phyloP scores from a whole-genome alignment of 2,888 invertebrate genomes.

The Tetragonula carbonaria region DNA sequence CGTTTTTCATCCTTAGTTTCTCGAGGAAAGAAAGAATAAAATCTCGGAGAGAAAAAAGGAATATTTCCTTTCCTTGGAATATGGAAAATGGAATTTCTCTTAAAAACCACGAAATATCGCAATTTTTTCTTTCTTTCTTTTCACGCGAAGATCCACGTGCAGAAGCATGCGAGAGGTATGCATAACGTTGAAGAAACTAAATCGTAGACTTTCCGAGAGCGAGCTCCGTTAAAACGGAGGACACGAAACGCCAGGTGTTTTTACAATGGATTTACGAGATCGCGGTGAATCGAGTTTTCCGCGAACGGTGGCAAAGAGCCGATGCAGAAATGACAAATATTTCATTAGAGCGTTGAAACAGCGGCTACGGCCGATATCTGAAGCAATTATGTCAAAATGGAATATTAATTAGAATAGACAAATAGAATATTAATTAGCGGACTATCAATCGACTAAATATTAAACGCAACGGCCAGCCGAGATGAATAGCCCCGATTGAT shows the following conservation, averaged over 20 bases:
- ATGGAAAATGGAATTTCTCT: neutral
- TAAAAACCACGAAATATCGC: neutral
- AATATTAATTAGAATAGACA: conserved; percentile 69
- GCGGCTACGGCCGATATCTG: conserved; percentile 49
- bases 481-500: conserved; percentile 59
- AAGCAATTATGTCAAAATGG: conserved; percentile 63
- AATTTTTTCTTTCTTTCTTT: neutral
- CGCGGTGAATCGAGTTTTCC: neutral
- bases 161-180: no score
- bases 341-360: conserved; percentile 51
- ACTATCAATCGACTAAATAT: conserved; percentile 68
- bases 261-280: conserved; percentile 5
- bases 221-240: neutral
- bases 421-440: conserved; percentile 72
- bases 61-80: no score
- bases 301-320: conserved; percentile 19
- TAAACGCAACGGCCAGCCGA: conserved; percentile 51
- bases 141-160: neutral
- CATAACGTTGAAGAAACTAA: no score
- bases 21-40: no score
- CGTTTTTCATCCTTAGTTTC: no score
- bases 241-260: neutral
- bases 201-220: neutral
- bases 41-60: neutral
- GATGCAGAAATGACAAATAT: conserved; percentile 39